Evolutionary conservation across 2,113 vertebrate genomes (phyloP).

Genomic region (Periophthalmus modestus): DNA sequence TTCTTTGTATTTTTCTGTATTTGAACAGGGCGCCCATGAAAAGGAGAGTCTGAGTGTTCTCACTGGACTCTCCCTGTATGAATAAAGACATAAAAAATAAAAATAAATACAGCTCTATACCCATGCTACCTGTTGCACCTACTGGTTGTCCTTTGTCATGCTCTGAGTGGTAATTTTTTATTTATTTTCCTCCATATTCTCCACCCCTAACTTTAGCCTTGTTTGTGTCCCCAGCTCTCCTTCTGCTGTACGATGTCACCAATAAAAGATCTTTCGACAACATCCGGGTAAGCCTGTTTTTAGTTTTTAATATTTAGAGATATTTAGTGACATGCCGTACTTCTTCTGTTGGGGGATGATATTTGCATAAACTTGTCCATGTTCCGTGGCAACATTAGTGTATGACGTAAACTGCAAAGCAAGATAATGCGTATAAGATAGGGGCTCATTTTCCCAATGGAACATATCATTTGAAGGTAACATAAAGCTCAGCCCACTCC

Average conservation of each 20-base stretch:
- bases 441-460: slow-evolving; percentile 24
- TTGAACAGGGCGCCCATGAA: no score
- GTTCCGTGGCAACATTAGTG: background rate
- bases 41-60: no score
- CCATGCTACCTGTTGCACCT: no score
- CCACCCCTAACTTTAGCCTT: background rate
- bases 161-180: no score
- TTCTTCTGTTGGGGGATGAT: background rate
- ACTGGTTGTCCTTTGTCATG: no score
- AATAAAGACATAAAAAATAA: no score
- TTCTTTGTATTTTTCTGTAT: no score
- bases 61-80: no score
- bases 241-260: slow-evolving; percentile 90
- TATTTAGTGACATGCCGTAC: background rate
- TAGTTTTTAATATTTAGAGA: background rate
- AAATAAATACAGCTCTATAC: no score
- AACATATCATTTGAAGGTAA: slow-evolving; percentile 31
- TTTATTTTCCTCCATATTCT: no score
- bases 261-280: slow-evolving; percentile 92
- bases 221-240: slow-evolving; percentile 78
- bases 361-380: background rate
- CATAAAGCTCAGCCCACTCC: slow-evolving; percentile 3
- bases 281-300: slow-evolving; percentile 81
- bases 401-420: slow-evolving; percentile 14
- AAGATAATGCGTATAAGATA: slow-evolving; percentile 5